Evolutionary conservation across 2,888 invertebrate species (phyloP), one percentile per base, ranked within the genome.

Genomic region (Spilosoma lubricipeda): DNA sequence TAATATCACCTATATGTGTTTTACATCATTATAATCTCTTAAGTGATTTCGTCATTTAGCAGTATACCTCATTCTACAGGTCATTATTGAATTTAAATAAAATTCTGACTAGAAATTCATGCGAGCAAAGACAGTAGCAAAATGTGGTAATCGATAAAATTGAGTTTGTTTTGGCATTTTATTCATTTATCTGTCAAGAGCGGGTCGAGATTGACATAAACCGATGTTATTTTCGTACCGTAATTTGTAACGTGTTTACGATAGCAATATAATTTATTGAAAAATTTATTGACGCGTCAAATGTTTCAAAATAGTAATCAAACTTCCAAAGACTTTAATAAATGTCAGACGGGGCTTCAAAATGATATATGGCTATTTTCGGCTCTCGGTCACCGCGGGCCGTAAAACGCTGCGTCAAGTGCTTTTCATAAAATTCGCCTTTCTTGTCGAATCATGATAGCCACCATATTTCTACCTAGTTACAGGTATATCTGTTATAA

Each of bases 351-450:
- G 80, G 86, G 86, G 89, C 84, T 89, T 78, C 85, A 86, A 89
- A 89, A 85, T 92, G 92, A 92, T 92, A 90, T 91, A 92, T 90
- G 89, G 87, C 87, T 89, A 86, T 91, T 91, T 90, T 90, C 84
- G 80, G 82, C 82, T 80, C 86, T 82, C 78, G 89, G 87, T 85
- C 89, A 87, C 83, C 85, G 85, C 77, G 84, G 82, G 76, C 83
- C 85, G 86, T 86, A 91, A 91, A 92, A 87, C 85, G 92, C 91
- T 89, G 88, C 88, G 93, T 92, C 91, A 92, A 90, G 87, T 80
- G 83, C 84, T 85, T 88, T 90, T 91, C 88, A 91, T 91, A 89
- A 89, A 82, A 88, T 85, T 84, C 84, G 82, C 83, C 77, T 87
- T 91, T 91, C 87, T 89, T 87, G 89, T 87, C 87, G 87, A 90